phyloP scores from a whole-genome alignment of 2,888 invertebrate species.

The Protophormia terraenovae region DNA sequence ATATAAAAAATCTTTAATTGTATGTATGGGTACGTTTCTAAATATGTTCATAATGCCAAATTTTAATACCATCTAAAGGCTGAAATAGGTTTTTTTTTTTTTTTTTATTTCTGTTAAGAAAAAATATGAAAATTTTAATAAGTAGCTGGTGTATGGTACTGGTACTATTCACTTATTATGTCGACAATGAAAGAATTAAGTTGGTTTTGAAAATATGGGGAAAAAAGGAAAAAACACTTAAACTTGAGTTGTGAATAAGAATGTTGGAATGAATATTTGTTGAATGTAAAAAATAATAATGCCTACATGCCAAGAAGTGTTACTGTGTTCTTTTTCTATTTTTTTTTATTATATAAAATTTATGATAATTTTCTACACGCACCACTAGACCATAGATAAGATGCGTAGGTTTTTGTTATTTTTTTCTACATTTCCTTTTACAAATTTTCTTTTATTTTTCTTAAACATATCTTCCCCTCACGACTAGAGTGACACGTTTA shows the following conservation, averaged over 20 bases:
- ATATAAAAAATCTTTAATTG: neutral
- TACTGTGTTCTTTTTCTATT: neutral
- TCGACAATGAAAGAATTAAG: neutral
- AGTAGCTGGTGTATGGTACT: neutral
- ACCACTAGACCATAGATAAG: neutral
- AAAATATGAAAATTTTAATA: neutral
- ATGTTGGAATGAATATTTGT: neutral
- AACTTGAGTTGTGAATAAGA: no score
- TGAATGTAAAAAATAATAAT: no score
- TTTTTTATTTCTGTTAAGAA: neutral
- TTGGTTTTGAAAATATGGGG: neutral
- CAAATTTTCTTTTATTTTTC: no score
- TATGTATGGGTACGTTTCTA: neutral
- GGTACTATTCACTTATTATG: neutral
- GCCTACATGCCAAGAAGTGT: neutral
- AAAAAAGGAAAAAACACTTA: neutral
- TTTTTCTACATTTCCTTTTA: no score
- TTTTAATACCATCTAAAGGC: neutral
- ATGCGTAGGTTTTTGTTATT: neutral
- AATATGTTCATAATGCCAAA: neutral
- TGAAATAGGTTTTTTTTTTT: no score
- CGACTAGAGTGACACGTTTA: no score
- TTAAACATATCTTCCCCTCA: no score
- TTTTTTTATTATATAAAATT: neutral
- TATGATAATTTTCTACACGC: conserved; percentile 9